Percentiles rank a stretch among this genome's conserved stretches.
phyloP scores from a whole-genome alignment of 2,888 invertebrate species.

The Epinotia brunnichana region DNA sequence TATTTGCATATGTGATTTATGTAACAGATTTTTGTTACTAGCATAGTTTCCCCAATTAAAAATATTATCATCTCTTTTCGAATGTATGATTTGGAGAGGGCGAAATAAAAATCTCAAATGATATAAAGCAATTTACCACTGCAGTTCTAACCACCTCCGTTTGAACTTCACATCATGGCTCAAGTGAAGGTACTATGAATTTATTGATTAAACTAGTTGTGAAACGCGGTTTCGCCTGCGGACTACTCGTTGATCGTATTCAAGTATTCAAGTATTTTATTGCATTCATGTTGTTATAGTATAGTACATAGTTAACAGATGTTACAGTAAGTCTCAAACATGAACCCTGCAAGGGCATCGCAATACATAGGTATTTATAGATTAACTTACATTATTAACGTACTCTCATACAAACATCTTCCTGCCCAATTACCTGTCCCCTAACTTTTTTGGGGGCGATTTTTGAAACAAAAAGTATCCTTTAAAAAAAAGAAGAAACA shows the following conservation, averaged over 20 bases:
- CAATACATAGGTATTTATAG: too few relatives aligned
- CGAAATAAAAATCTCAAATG: conserved; percentile 7
- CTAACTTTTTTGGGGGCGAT: too few relatives aligned
- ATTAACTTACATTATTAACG: too few relatives aligned
- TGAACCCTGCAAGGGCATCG: too few relatives aligned
- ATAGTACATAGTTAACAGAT: too few relatives aligned
- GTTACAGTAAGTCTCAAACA: too few relatives aligned
- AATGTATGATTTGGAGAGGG: conserved; percentile 11
- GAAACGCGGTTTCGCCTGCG: not conserved
- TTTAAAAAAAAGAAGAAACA: not conserved
- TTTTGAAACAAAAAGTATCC: too few relatives aligned
- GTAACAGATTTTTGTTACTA: not conserved
- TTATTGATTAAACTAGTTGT: not conserved
- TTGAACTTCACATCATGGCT: conserved; percentile 21
- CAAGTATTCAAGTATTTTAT: too few relatives aligned
- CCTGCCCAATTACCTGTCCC: too few relatives aligned
- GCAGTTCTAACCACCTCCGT: conserved; percentile 7
- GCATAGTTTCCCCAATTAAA: not conserved
- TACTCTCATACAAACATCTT: not conserved
- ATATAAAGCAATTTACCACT: conserved; percentile 21
- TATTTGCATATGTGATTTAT: conserved; percentile 14
- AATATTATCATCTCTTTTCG: conserved; percentile 1
- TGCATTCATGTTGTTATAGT: too few relatives aligned
- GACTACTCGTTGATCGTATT: not conserved
- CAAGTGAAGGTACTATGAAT: conserved; percentile 21